A percentile compares a stretch with the other conserved stretches of the same genome.
Evolutionary conservation across 2,888 invertebrate species (phyloP).

Genomic region (Drosophila phalerata): DNA sequence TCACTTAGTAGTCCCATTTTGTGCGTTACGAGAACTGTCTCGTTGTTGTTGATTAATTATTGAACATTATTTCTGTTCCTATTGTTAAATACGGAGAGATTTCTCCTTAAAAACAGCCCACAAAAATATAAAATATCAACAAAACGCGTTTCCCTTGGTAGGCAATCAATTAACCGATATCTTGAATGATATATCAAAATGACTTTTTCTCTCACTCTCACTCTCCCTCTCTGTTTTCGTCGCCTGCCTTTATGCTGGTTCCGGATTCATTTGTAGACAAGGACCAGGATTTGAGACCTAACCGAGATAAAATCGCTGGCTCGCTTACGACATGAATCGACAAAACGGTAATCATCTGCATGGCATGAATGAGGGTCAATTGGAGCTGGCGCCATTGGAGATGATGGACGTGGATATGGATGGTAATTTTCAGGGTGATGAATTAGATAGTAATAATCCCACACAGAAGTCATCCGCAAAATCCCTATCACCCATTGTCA

Average conservation of each 20-base stretch:
- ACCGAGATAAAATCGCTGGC: constrained; percentile 57
- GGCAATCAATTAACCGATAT: constrained; percentile 5
- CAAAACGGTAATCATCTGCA: constrained; percentile 62
- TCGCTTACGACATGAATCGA: constrained; percentile 63
- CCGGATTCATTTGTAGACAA: constrained; percentile 37
- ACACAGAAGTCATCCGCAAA: constrained; percentile 50
- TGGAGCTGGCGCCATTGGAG: constrained; percentile 34
- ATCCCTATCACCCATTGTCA: constrained; percentile 87
- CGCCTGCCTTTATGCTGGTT: background rate
- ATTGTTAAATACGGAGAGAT: constrained; percentile 69
- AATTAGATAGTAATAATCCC: constrained; percentile 27
- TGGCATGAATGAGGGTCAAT: constrained; percentile 65
- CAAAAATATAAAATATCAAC: constrained; percentile 58
- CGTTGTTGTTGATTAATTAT: constrained; percentile 70
- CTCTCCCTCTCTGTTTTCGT: background rate
- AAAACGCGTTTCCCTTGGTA: constrained; percentile 64
- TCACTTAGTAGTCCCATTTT: constrained; percentile 62
- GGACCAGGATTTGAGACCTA: constrained; percentile 60
- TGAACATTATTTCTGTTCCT: constrained; percentile 66
- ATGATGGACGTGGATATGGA: constrained; percentile 52
- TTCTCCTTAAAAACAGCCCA: constrained; percentile 56
- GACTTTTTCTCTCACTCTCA: background rate
- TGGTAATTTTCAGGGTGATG: constrained; percentile 29
- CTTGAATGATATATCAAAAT: background rate
- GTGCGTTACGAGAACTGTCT: constrained; percentile 64